Evolutionary conservation across 2,113 vertebrate genomes (phyloP), one percentile per base, ranked within the genome.

Genomic region (Paraplagusia blochii): DNA sequence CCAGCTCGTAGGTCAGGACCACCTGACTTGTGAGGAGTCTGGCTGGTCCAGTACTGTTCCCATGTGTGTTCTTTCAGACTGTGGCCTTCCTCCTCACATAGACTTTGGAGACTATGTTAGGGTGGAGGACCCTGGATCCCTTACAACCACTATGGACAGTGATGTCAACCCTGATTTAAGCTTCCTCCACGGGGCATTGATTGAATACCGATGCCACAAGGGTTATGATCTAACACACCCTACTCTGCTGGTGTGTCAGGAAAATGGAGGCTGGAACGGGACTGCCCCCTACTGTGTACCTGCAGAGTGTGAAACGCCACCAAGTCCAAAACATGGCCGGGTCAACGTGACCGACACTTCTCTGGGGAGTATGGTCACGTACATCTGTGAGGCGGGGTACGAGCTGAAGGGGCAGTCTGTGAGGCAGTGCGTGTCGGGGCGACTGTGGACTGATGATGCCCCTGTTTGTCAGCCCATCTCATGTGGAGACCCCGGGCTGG

Each of bases 21-120:
- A 97, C 82, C 89, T 95, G 64, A 95, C 93, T 51, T 99, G 97
- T 63, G 94, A 95, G 84, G 97, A 98, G 77, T 69, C 80, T 0
- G 95, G 93, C 2, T 99, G 97, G 97, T 97, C 95, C 0, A 92
- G 94, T 69, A 74, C 92, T 19, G 86, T 89, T 12, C 97, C 97
- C 1, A 0, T 85, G 0, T 99, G 96, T 38, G 84, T 92, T 9
- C 93, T 90, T 0, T 90, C 91, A 4, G 96, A 99, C 73, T 99
- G 97, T 15, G 97, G 96, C 29, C 89, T 98, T 33, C 97, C 97
- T 62, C 97, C 97, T 33, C 95, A 99, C 79, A 94, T 97, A 53
- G 96, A 99, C 74, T 99, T 99, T 19, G 97, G 96, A 13, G 93
- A 95, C 12, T 98, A 93, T 0, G 4, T 86, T 8, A 89, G 91